Evolutionary conservation across 1,140 invertebrate genomes (phyloP), one percentile per base, ranked within the genome.

Genomic region (Holcopasites calliopsidis): DNA sequence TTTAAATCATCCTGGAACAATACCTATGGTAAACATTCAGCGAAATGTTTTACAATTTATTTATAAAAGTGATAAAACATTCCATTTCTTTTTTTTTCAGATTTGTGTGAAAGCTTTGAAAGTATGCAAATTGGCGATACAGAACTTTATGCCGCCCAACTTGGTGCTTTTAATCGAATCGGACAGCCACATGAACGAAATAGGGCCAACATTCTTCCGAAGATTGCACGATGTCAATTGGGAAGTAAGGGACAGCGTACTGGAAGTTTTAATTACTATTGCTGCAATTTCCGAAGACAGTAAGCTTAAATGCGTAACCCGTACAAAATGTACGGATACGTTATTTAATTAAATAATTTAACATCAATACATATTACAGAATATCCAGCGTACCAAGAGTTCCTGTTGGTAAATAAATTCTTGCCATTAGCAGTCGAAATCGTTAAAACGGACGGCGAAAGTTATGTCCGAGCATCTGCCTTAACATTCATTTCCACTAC

Each of bases 321-420:
- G n/a, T n/a, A n/a, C n/a, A n/a, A n/a, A n/a, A n/a, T n/a, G n/a
- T n/a, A n/a, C n/a, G n/a, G n/a, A n/a, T n/a, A n/a, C n/a, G n/a
- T n/a, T n/a, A n/a, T n/a, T n/a, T n/a, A n/a, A n/a, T n/a, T n/a
- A n/a, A n/a, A n/a, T n/a, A n/a, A n/a, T n/a, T n/a, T n/a, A n/a
- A n/a, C n/a, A n/a, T n/a, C n/a, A n/a, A n/a, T n/a, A n/a, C n/a
- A n/a, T n/a, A n/a, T n/a, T 47, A 21, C 85, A 96, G 95, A 96
- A 90, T 96, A 95, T 88, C 95, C 95, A n/a, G 93, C 95, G 31
- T 95, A 95, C 86, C 95, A 96, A 90, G 93, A 94, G 44, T 93
- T 95, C 79, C 87, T 97, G 21, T 77, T 95, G n/a, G 92, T 94
- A 23, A 92, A 94, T 68, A 92, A 94, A 57, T 92, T 96, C 28